These are phyloP conservation scores for Columba livia DNA, from an alignment of 2,113 vertebrate genomes.

Conservation along the genomic window DNA sequence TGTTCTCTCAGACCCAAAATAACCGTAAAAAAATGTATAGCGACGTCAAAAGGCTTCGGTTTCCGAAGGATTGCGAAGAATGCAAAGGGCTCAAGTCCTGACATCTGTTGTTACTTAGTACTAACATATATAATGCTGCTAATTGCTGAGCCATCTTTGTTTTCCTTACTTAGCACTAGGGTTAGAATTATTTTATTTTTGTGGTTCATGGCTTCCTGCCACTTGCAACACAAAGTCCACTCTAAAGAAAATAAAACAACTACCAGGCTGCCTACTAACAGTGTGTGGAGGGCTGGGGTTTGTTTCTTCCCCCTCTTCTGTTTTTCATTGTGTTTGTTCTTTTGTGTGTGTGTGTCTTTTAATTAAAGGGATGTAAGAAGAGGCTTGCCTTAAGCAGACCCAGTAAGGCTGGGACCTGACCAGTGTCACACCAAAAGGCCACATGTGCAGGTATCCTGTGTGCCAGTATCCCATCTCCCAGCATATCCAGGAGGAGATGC, in stretches of 20 bases:
- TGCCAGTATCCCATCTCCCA: background rate
- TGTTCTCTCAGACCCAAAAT: slow-evolving; percentile 44
- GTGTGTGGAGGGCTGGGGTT: slow-evolving; percentile 6
- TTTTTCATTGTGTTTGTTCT: background rate
- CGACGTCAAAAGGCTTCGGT: slow-evolving; percentile 72
- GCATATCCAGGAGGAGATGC: background rate
- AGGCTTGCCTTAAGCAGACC: background rate
- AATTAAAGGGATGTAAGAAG: slow-evolving; percentile 39
- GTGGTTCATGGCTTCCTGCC: slow-evolving; percentile 82
- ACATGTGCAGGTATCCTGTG: background rate
- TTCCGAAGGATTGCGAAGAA: slow-evolving; percentile 76
- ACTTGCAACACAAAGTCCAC: slow-evolving; percentile 79
- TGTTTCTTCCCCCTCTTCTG: background rate
- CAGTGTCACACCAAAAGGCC: background rate
- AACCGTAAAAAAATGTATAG: slow-evolving; percentile 68
- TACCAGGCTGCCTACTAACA: slow-evolving; percentile 69
- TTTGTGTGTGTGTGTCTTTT: background rate
- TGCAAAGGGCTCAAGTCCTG: slow-evolving; percentile 69
- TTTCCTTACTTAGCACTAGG: slow-evolving; percentile 82
- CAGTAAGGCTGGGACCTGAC: background rate
- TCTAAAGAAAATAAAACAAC: slow-evolving; percentile 80
- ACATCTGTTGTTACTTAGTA: slow-evolving; percentile 86
- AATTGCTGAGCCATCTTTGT: slow-evolving; percentile 87
- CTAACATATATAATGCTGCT: slow-evolving; percentile 83
- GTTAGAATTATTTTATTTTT: slow-evolving; percentile 86